Percentiles rank a stretch among this genome's conserved stretches.
Evolutionary conservation across 2,113 vertebrate genomes (phyloP).

Genomic region (Polypterus senegalus): DNA sequence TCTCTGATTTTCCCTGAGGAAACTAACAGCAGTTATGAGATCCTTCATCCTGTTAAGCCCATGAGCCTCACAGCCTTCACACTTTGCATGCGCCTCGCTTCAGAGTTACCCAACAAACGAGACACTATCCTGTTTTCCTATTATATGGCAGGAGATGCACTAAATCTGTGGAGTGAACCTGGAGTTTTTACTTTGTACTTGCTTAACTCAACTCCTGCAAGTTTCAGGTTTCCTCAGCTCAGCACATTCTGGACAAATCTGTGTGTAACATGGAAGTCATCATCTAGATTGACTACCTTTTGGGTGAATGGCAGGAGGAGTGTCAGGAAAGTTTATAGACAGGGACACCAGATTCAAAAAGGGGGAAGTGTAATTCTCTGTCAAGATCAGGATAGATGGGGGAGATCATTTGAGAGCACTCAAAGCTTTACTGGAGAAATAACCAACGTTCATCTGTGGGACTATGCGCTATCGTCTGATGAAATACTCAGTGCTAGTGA

Average conservation of each 20-base stretch:
- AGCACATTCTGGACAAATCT: conserved; percentile 52
- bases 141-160: conserved; percentile 49
- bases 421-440: conserved; percentile 59
- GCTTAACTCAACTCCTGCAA: conserved; percentile 40
- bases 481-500: conserved; percentile 46
- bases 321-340: conserved; percentile 51
- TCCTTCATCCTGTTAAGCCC: conserved; percentile 44
- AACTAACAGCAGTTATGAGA: conserved; percentile 54
- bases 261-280: conserved; percentile 58
- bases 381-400: conserved; percentile 49
- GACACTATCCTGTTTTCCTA: conserved; percentile 62
- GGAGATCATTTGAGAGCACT: conserved; percentile 39
- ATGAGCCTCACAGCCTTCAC: conserved; percentile 49
- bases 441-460: conserved; percentile 64
- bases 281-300: conserved; percentile 42
- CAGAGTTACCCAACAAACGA: conserved; percentile 44
- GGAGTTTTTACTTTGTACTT: conserved; percentile 43
- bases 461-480: conserved; percentile 45
- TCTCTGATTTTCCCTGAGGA: conserved; percentile 55
- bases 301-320: conserved; percentile 52
- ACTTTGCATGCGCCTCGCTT: conserved; percentile 52
- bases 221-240: conserved; percentile 44
- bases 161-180: conserved; percentile 57
- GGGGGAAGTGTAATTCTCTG: conserved; percentile 48
- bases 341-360: conserved; percentile 42